Percentiles rank a stretch among this genome's conserved stretches.
Evolutionary conservation across 1,140 invertebrate genomes (phyloP).

Genomic region (Agrypnia vestita): DNA sequence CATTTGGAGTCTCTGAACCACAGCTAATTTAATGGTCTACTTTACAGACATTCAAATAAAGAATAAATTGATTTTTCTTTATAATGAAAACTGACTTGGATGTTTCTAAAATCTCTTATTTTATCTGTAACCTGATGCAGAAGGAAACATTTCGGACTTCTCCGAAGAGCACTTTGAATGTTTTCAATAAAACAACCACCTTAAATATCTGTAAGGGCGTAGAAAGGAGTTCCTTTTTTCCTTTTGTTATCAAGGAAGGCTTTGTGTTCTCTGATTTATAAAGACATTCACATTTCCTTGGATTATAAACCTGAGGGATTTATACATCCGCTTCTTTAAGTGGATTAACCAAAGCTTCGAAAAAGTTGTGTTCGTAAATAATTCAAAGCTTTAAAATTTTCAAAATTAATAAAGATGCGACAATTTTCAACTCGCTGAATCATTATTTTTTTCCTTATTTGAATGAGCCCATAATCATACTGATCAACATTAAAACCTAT

Average conservation of each 20-base stretch:
- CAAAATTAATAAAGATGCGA: too few species aligned
- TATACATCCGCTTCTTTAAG: conserved; percentile 51
- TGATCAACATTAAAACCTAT: too few species aligned
- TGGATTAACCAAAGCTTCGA: conserved; percentile 48
- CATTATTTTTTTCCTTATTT: too few species aligned
- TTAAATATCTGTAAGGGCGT: conserved; percentile 27
- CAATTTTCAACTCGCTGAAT: too few species aligned
- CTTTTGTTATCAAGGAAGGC: conserved; percentile 33
- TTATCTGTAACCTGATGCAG: neutral
- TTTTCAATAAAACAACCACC: conserved; percentile 43
- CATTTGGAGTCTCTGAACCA: too few species aligned
- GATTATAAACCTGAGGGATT: conserved; percentile 51
- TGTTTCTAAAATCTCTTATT: too few species aligned
- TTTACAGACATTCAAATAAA: too few species aligned
- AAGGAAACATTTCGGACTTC: neutral
- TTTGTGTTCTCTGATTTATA: conserved; percentile 58
- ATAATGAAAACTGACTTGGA: too few species aligned
- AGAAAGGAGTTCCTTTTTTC: conserved; percentile 19
- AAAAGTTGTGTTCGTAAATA: neutral
- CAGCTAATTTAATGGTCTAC: too few species aligned
- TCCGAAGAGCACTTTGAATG: conserved; percentile 7
- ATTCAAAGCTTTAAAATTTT: too few species aligned
- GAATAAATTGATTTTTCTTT: too few species aligned
- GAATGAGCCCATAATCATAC: too few species aligned
- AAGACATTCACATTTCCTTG: conserved; percentile 58